These are phyloP conservation scores for Diabrotica balteata DNA, from an alignment of 2,888 invertebrate species.

Conservation along the genomic window DNA sequence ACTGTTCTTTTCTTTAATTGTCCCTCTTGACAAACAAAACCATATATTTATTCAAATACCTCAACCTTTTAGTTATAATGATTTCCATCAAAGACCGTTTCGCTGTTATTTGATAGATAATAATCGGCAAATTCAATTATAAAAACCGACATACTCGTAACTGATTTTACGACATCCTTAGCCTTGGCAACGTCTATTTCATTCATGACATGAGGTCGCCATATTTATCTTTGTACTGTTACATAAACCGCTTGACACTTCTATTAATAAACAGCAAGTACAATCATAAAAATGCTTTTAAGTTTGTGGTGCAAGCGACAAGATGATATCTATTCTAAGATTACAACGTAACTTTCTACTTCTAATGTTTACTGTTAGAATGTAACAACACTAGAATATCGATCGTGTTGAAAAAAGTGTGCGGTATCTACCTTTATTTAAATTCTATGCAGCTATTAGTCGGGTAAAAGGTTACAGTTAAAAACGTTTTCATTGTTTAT, in stretches of 20 bases:
- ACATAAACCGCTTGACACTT: background rate
- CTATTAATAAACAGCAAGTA: background rate
- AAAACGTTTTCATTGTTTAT: slow-evolving; percentile 14
- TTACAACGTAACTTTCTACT: too few relatives aligned
- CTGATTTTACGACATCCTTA: slow-evolving; percentile 25
- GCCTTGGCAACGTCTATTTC: slow-evolving; percentile 12
- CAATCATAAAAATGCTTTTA: too few relatives aligned
- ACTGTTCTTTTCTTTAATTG: too few relatives aligned
- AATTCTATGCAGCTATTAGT: slow-evolving; percentile 11
- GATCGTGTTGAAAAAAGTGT: too few relatives aligned
- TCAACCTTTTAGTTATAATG: background rate
- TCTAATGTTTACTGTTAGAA: too few relatives aligned
- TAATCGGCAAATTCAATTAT: slow-evolving; percentile 16
- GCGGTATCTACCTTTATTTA: slow-evolving; percentile 6
- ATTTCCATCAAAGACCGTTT: slow-evolving; percentile 1
- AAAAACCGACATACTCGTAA: slow-evolving; percentile 17
- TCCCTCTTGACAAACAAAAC: too few relatives aligned
- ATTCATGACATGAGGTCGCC: slow-evolving; percentile 12
- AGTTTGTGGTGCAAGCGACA: too few relatives aligned
- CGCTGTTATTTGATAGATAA: slow-evolving; percentile 17
- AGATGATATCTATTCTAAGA: too few relatives aligned
- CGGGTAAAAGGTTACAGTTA: slow-evolving; percentile 11
- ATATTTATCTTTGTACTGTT: slow-evolving; percentile 9
- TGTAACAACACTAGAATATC: too few relatives aligned
- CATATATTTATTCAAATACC: too few relatives aligned